Percentiles rank a stretch among this genome's conserved stretches.
Conservation (phyloP, 1,140 invertebrate genomes). For the Trichomalopsis sarcophagae region DNA sequence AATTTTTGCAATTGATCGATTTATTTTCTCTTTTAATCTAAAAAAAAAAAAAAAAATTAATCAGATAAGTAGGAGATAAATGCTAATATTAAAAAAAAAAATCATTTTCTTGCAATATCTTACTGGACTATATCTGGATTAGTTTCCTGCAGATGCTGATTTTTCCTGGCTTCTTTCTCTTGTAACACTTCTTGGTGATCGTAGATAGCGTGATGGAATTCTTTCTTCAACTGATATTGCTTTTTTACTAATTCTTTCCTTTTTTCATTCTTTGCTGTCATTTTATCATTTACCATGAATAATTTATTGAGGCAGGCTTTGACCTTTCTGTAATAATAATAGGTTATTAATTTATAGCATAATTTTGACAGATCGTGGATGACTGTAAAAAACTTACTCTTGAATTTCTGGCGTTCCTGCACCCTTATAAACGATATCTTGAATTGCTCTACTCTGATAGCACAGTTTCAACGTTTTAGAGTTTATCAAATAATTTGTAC, state of each 20-base stretch:
- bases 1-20: conserved; percentile 58
- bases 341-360: background rate
- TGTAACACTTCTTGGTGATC: conserved; percentile 61
- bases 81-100: conserved; percentile 14
- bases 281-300: conserved; percentile 56
- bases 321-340: conserved; percentile 46
- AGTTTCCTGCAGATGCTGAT: conserved; percentile 58
- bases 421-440: conserved; percentile 55
- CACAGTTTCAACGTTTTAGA: conserved; percentile 51
- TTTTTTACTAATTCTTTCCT: conserved; percentile 47
- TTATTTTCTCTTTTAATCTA: conserved; percentile 60
- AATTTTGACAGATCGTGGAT: conserved; percentile 6
- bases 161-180: conserved; percentile 55
- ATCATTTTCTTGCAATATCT: conserved; percentile 22
- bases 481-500: conserved; percentile 55
- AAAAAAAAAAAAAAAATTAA: conserved; percentile 39
- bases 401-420: conserved; percentile 45
- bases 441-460: conserved; percentile 56
- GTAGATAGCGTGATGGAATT: conserved; percentile 54
- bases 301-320: conserved; percentile 52
- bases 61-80: background rate
- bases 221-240: conserved; percentile 56
- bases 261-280: conserved; percentile 49
- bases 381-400: conserved; percentile 53
- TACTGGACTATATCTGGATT: conserved; percentile 61